Evolutionary conservation across 2,113 vertebrate species (phyloP).

Genomic region (Centropus bengalensis): DNA sequence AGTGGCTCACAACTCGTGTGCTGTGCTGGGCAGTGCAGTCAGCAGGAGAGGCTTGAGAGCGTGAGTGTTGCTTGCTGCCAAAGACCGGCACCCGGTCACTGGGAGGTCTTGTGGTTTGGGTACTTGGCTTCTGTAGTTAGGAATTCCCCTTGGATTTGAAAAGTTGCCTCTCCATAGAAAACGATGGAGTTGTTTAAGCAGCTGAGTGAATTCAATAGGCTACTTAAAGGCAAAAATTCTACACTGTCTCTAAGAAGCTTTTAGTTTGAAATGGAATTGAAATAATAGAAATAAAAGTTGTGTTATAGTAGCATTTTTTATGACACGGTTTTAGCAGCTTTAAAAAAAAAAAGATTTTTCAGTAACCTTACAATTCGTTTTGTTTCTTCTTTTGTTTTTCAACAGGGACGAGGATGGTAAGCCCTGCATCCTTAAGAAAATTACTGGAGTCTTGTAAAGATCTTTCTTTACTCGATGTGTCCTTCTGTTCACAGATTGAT

Average conservation of each 20-base stretch:
- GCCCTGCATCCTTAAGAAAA: constrained; percentile 87
- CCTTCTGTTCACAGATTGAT: constrained; percentile 98
- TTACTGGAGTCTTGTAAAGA: constrained; percentile 91
- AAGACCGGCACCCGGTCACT: not conserved
- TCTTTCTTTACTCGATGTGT: constrained; percentile 92
- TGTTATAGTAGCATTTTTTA: not conserved
- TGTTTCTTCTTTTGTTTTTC: constrained; percentile 14
- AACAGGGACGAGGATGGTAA: constrained; percentile 89
- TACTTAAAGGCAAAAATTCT: not conserved
- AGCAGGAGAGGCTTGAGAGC: not conserved
- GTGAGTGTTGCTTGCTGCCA: not conserved
- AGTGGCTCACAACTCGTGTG: fast-evolving
- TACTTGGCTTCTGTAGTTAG: not conserved
- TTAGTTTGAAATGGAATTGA: not conserved
- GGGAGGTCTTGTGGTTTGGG: not conserved
- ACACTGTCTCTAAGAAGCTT: not conserved
- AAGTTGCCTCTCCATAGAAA: not conserved
- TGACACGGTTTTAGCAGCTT: not conserved
- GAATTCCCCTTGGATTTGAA: not conserved
- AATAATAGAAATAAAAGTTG: not conserved
- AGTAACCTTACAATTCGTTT: not conserved
- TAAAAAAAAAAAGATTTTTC: not conserved
- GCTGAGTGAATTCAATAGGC: not conserved
- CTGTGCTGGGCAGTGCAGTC: not conserved
- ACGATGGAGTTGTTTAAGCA: not conserved